Conservation (phyloP, 2,888 invertebrate genomes). For the Gisinianus flammeolus region DNA sequence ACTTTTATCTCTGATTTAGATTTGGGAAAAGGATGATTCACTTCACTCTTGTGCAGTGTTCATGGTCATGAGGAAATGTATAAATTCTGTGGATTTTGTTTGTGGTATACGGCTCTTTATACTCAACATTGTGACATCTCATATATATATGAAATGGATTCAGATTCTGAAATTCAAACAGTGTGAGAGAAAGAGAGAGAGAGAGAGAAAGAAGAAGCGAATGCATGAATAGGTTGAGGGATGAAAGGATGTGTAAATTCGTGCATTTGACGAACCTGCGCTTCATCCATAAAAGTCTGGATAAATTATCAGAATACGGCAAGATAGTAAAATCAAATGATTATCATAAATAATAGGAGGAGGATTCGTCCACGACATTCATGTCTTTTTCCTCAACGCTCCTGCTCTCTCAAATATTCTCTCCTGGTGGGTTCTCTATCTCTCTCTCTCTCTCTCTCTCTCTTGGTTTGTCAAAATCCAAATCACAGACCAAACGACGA, state of each 20-base stretch:
- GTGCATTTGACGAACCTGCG: conserved; percentile 41
- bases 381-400: conserved; percentile 24
- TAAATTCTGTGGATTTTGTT: neutral
- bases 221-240: neutral
- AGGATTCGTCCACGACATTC: conserved; percentile 26
- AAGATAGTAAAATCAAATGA: conserved; percentile 40
- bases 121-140: too few relatives aligned
- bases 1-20: neutral
- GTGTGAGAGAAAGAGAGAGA: neutral
- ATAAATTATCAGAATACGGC: conserved; percentile 33
- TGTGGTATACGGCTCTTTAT: neutral
- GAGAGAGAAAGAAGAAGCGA: neutral
- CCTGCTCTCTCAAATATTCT: conserved; percentile 13
- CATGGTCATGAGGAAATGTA: neutral
- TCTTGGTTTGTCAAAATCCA: neutral
- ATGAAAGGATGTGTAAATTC: conserved; percentile 38
- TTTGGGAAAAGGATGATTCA: conserved; percentile 10
- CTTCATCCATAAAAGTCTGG: conserved; percentile 34
- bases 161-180: too few relatives aligned
- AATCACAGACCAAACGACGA: neutral
- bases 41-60: neutral
- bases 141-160: too few relatives aligned
- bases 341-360: conserved; percentile 41
- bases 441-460: neutral
- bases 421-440: neutral